Evolutionary conservation across 2,113 vertebrate genomes (phyloP), one percentile per base, ranked within the genome.

Genomic region (Tympanuchus pallidicinctus): DNA sequence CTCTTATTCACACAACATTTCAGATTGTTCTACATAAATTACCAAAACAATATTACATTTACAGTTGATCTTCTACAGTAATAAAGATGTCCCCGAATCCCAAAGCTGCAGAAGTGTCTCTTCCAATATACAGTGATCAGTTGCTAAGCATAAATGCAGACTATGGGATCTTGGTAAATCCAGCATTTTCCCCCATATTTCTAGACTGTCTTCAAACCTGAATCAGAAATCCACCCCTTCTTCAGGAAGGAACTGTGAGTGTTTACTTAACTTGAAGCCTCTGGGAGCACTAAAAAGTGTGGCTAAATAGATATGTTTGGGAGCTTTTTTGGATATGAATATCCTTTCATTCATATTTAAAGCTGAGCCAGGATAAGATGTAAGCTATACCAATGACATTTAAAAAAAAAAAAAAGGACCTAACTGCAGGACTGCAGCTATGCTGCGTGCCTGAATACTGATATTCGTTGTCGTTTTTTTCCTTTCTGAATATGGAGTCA

Each of bases 1-100:
- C 47, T 91, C 74, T 93, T 92, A 88, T 96, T 94, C 90, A 36
- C 59, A 36, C 30, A 72, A n/a, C 82, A 79, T 89, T 91, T 71
- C 81, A 90, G 77, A 78, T 84, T 93, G 76, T 96, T 94, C 88
- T 95, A 72, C 90, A 96, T 96, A 93, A 94, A 90, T 80, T 86
- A 96, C 74, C 93, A 92, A 90, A 96, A 92, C 88, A 96, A 81
- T 91, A 88, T 92, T 91, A 86, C 88, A 81, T 66, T 93, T 94
- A 78, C 93, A 93, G 83, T 94, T 96, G 93, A 81, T 95, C 88
- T 92, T 86, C 60, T 94, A 81, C 65, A 74, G 90, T 83, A 88
- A 94, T 94, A 96, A 93, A 96, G 93, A 78, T 75, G 47, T 88
- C 86, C 61, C 93, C 92, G 77, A 40, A 69, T 96, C 76, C 90